Base-by-base conservation (phyloP, 2,797 vertebrate genomes). In the Halcyon leucocephala region DNA sequence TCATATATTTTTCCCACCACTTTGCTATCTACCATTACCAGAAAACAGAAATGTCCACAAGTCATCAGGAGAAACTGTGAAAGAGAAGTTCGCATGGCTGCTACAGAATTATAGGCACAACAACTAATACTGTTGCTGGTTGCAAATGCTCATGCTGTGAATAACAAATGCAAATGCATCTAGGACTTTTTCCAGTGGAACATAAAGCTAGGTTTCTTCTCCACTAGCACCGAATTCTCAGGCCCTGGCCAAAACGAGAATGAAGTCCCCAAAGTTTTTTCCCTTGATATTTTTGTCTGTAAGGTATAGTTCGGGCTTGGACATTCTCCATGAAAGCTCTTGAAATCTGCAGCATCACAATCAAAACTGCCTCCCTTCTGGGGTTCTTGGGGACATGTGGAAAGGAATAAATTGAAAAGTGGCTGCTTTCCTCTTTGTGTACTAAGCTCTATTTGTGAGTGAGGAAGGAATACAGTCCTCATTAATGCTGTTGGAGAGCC, bases 111-210 rank as follows among this genome's bases (percentile, higher is more conserved):
- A 70, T 12, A 82, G 14, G 90, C 12, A 11, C 55, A 88, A 60
- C 15, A 81, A 54, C 29, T 72, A 81, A 82, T 37, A 71, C 22
- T 41, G 16, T 16, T 73, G 37, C 55, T 82, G 26, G 21, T 16
- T 84, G 55, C 55, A 82, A 70, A 72, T 42, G 70, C 20, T 91
- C 62, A 49, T 28, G 77, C 64, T 84, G n/a, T 67, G 48, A 89
- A 26, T 52, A 95, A 71, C 42, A 95, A 83, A 80, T 39, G 61
- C 22, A 88, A 72, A 74, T n/a, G 18, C 35, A 86, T 42, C 31
- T 31, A 86, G 12, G 19, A n/a, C 13, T 67, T 73, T 71, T 88
- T 93, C 77, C 77, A 76, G 51, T 25, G 42, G 39, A 72, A 86
- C 39, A 29, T n/a, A 74, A 84, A 86, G 79, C 10, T 8, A 67